Conservation (phyloP, 2,797 vertebrate species). For the Cossypha dichroa region DNA sequence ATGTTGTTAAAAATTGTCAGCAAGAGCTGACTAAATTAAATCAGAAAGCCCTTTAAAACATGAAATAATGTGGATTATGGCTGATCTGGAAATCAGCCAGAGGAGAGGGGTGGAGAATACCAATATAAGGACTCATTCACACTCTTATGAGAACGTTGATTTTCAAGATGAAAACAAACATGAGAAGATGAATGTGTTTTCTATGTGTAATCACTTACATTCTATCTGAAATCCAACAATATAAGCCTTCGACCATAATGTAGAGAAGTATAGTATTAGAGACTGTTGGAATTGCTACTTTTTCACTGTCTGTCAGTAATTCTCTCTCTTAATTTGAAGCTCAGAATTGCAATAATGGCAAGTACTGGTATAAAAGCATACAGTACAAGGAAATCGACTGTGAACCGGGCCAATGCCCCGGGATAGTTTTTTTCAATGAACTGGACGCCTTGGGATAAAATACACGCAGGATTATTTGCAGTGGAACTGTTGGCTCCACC, state of each 20-base stretch:
- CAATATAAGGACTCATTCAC: not conserved
- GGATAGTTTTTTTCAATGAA: slow-evolving; percentile 77
- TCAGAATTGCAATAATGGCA: slow-evolving; percentile 82
- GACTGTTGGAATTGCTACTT: not conserved
- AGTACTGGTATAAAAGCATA: slow-evolving; percentile 90
- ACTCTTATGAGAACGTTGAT: not conserved
- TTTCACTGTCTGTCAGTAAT: slow-evolving; percentile 77
- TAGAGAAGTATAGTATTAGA: not conserved
- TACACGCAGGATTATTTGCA: slow-evolving; percentile 13
- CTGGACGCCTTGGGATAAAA: slow-evolving; percentile 57
- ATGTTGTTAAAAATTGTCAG: not conserved
- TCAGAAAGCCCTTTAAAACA: not conserved
- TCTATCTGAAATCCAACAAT: not conserved
- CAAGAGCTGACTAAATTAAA: not conserved
- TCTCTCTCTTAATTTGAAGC: slow-evolving; percentile 90
- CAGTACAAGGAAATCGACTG: slow-evolving; percentile 85
- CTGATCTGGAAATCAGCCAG: not conserved
- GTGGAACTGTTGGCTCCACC: slow-evolving; percentile 52
- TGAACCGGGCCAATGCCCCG: slow-evolving; percentile 83
- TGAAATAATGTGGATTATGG: not conserved
- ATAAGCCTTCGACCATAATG: not conserved
- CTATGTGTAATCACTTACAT: not conserved
- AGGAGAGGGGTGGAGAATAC: not conserved
- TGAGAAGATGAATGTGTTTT: not conserved
- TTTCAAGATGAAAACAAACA: not conserved